Conservation (phyloP, 2,797 vertebrate species). For the Syndactyla subalaris region DNA sequence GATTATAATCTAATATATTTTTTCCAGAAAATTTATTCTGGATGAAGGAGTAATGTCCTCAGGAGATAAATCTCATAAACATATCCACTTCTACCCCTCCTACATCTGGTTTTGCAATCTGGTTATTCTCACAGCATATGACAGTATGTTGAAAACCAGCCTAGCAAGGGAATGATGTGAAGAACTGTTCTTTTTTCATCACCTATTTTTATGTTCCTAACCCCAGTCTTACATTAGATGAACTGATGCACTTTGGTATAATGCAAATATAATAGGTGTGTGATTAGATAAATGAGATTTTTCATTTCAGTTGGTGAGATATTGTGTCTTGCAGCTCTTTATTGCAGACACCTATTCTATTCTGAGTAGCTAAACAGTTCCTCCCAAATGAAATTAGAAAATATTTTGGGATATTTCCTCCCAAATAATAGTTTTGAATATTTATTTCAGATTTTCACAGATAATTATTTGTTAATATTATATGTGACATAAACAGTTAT, state of each 20-base stretch:
- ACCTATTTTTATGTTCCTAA: not conserved
- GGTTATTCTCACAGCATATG: not conserved
- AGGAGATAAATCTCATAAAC: not conserved
- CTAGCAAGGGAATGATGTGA: not conserved
- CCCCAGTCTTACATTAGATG: not conserved
- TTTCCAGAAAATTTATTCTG: not conserved
- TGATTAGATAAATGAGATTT: constrained; percentile 20
- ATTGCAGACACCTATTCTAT: not conserved
- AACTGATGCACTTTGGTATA: not conserved
- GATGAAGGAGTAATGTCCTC: not conserved
- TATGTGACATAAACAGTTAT: constrained; percentile 24
- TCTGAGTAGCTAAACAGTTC: not conserved
- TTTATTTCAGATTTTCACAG: constrained; percentile 17
- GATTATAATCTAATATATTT: not conserved
- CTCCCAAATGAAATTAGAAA: not conserved
- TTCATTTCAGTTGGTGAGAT: not conserved
- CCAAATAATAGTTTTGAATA: not conserved
- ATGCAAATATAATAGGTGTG: not conserved
- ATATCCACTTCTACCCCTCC: not conserved
- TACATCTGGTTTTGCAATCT: not conserved
- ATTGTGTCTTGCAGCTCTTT: not conserved
- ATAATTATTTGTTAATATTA: constrained; percentile 38
- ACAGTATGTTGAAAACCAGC: not conserved
- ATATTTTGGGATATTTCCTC: not conserved
- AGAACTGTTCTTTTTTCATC: not conserved